Conservation (phyloP, 2,888 invertebrate genomes). For the Sminthurides aquaticus region DNA sequence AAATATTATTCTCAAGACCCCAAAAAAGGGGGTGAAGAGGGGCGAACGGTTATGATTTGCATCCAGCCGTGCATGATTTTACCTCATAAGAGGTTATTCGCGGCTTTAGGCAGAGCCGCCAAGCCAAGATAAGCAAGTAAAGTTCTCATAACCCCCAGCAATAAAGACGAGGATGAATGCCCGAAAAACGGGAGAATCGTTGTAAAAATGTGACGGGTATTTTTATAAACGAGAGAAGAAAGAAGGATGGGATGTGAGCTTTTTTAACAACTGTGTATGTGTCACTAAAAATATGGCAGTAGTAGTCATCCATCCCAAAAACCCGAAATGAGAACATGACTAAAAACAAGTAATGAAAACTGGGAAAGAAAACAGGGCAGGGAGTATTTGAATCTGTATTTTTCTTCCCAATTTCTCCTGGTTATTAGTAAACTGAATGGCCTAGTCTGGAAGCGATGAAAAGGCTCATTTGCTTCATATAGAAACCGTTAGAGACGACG, state of each 20-base stretch:
- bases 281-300: no score
- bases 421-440: no score
- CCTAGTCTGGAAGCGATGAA: no score
- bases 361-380: no score
- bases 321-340: background rate
- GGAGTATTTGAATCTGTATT: no score
- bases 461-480: no score
- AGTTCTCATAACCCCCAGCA: background rate
- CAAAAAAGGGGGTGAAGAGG: background rate
- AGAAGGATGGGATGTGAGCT: background rate
- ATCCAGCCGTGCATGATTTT: no score
- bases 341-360: background rate
- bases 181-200: background rate
- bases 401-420: no score
- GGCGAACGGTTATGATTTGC: background rate
- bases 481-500: no score
- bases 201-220: background rate
- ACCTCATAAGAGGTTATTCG: background rate
- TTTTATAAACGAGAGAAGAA: background rate
- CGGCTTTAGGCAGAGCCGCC: no score
- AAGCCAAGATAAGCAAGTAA: background rate
- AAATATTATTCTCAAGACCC: background rate
- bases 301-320: no score
- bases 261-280: no score
- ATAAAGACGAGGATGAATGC: background rate